Conservation (phyloP, 2,888 invertebrate species). For the Cerastoderma edule region DNA sequence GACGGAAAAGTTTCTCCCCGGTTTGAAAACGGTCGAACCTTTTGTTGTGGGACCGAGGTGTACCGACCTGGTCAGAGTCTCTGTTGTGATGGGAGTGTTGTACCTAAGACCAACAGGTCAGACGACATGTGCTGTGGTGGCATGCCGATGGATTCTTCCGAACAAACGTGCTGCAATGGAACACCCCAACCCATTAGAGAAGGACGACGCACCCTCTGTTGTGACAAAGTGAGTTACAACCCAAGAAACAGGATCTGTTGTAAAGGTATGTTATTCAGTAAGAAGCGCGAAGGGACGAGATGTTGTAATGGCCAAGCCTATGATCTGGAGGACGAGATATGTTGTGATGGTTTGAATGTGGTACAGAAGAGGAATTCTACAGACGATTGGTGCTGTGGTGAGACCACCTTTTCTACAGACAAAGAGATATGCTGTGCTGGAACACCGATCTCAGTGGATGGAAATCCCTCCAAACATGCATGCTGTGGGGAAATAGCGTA, state of each 20-base stretch:
- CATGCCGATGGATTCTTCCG: constrained; percentile 33
- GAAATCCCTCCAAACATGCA: constrained; percentile 18
- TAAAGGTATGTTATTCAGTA: constrained; percentile 26
- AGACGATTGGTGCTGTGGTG: constrained; percentile 52
- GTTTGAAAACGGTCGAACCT: constrained; percentile 14
- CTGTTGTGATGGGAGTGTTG: constrained; percentile 43
- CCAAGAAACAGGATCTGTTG: constrained; percentile 42
- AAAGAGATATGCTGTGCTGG: constrained; percentile 51
- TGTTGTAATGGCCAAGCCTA: constrained; percentile 42
- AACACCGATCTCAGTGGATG: constrained; percentile 23
- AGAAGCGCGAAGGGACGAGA: constrained; percentile 33
- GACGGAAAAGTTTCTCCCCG: constrained; percentile 32
- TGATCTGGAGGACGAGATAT: constrained; percentile 35
- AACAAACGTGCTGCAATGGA: constrained; percentile 35
- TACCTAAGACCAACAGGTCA: constrained; percentile 29
- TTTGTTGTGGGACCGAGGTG: constrained; percentile 37
- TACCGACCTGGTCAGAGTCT: constrained; percentile 34
- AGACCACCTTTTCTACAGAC: constrained; percentile 44
- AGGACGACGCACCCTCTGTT: constrained; percentile 40
- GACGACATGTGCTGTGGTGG: constrained; percentile 51
- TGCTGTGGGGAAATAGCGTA: constrained; percentile 45
- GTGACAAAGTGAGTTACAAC: constrained; percentile 47
- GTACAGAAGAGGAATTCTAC: constrained; percentile 22
- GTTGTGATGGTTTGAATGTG: constrained; percentile 39
- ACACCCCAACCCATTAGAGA: constrained; percentile 34